Percentiles rank a stretch among this genome's conserved stretches.
phyloP scores from a whole-genome alignment of 2,888 invertebrate species.

The Philaethria dido region DNA sequence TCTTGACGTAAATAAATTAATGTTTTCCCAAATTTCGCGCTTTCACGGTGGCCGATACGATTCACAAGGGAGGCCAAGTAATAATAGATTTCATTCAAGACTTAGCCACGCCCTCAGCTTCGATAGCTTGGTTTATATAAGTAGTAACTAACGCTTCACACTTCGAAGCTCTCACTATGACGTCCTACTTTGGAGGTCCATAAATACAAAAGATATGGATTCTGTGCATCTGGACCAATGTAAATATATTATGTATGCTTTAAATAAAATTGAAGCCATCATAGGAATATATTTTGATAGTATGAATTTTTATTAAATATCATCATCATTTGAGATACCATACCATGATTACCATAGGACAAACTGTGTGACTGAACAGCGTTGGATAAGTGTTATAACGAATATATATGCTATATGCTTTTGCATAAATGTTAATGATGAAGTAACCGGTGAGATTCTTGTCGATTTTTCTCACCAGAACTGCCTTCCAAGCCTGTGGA shows the following conservation, averaged over 20 bases:
- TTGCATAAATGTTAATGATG: too few relatives aligned
- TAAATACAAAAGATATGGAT: constrained; percentile 2
- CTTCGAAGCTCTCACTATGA: constrained; percentile 5
- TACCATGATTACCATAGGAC: too few relatives aligned
- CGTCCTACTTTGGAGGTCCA: constrained; percentile 22
- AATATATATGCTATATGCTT: too few relatives aligned
- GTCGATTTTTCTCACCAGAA: too few relatives aligned
- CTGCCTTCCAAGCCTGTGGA: too few relatives aligned
- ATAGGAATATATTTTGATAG: too few relatives aligned
- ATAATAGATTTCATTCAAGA: constrained; percentile 28
- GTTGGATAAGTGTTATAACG: too few relatives aligned
- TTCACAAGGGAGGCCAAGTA: constrained; percentile 34
- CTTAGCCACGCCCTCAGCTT: constrained; percentile 8
- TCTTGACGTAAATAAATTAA: constrained; percentile 81
- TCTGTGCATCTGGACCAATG: neutral
- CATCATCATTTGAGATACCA: too few relatives aligned
- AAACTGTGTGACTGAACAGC: too few relatives aligned
- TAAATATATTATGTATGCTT: neutral
- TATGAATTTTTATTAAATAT: too few relatives aligned
- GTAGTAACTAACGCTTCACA: constrained; percentile 22
- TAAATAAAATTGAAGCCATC: too few relatives aligned
- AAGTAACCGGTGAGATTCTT: too few relatives aligned
- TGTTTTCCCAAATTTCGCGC: constrained; percentile 75
- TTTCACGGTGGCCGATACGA: constrained; percentile 67
- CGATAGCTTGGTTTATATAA: constrained; percentile 17